A percentile compares a stretch with the other conserved stretches of the same genome.
phyloP scores from a whole-genome alignment of 2,888 invertebrate genomes.

The Metallyticus violacea region DNA sequence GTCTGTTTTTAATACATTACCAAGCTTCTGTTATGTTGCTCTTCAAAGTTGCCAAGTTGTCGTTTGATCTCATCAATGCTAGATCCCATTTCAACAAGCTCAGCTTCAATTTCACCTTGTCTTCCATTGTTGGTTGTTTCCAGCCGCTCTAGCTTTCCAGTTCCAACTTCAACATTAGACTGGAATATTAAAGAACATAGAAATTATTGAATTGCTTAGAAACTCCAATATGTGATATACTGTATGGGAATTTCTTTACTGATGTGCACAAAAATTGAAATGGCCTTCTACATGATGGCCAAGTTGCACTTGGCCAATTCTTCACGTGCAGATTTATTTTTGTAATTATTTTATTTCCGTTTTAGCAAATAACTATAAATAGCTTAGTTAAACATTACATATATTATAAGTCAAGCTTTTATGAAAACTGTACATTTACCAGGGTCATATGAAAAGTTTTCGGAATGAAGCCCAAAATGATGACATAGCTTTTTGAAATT shows the following conservation, averaged over 20 bases:
- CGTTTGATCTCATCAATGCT: not conserved
- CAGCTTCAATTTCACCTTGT: not conserved
- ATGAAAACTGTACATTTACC: too few species aligned
- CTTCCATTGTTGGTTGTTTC: not conserved
- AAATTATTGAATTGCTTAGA: not conserved
- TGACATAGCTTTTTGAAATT: too few species aligned
- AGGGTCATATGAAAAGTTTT: too few species aligned
- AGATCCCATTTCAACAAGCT: not conserved
- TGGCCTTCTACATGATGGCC: too few species aligned
- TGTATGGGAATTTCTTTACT: not conserved
- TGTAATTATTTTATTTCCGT: too few species aligned
- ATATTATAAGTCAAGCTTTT: too few species aligned
- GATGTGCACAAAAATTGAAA: too few species aligned
- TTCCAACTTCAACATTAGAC: not conserved
- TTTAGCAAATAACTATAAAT: too few species aligned
- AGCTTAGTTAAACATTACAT: too few species aligned
- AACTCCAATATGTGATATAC: not conserved
- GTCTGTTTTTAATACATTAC: not conserved
- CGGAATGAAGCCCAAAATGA: too few species aligned
- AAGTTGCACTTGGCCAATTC: too few species aligned
- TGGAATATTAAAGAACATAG: not conserved
- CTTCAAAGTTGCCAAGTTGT: not conserved
- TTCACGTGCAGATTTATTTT: too few species aligned
- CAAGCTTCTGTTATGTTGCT: conserved; percentile 3
- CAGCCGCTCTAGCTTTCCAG: not conserved